Evolutionary conservation across 1,140 invertebrate species (phyloP).

Genomic region (Drosophila melanica): DNA sequence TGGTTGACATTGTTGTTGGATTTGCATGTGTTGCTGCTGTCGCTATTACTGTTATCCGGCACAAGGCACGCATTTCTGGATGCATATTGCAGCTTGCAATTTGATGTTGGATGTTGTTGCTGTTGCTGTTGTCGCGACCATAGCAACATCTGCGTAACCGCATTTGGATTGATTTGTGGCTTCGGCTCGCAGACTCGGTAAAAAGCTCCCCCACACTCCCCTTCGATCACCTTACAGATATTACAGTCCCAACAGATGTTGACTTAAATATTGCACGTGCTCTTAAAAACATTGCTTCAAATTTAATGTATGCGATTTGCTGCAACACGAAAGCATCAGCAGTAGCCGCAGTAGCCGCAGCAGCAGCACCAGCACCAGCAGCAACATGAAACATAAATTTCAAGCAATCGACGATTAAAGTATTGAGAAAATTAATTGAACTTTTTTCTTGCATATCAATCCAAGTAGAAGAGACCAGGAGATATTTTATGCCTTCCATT

Average conservation of each 20-base stretch:
- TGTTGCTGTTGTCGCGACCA: slow-evolving; percentile 21
- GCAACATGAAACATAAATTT: slow-evolving; percentile 22
- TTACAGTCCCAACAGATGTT: slow-evolving; percentile 21
- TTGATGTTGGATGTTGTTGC: slow-evolving; percentile 27
- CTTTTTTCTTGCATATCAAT: no score
- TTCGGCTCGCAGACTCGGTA: slow-evolving; percentile 37
- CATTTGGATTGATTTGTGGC: slow-evolving; percentile 84
- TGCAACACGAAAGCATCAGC: slow-evolving; percentile 8
- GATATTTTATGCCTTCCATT: no score
- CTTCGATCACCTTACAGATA: neutral
- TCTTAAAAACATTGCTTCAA: slow-evolving; percentile 3
- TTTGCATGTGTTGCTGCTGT: slow-evolving; percentile 14
- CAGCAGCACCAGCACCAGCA: no score
- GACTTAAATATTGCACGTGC: slow-evolving; percentile 49
- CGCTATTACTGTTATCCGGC: slow-evolving; percentile 7
- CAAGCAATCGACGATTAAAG: neutral
- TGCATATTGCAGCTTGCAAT: slow-evolving; percentile 43
- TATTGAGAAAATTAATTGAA: neutral
- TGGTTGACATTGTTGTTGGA: slow-evolving; percentile 63
- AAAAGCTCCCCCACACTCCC: slow-evolving; percentile 12
- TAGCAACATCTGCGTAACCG: slow-evolving; percentile 78
- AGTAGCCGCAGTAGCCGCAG: no score
- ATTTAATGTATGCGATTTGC: slow-evolving; percentile 51
- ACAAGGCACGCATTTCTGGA: slow-evolving; percentile 10
- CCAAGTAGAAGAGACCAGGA: no score